phyloP scores from a whole-genome alignment of 2,888 invertebrate genomes.

The Dryobotodes eremita region DNA sequence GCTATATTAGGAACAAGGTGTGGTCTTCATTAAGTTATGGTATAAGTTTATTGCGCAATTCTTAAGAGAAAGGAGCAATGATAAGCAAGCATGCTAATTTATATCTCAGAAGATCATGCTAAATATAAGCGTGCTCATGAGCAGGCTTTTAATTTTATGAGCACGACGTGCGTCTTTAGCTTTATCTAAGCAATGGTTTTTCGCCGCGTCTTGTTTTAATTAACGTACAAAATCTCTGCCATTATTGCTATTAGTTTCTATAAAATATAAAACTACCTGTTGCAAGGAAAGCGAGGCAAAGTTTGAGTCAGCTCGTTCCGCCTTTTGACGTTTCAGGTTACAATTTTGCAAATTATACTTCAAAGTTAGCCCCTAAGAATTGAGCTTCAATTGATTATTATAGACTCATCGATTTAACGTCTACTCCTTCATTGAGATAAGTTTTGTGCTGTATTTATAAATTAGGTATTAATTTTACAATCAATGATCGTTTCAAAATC shows the following conservation, averaged over 20 bases:
- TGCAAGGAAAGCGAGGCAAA: conserved; percentile 49
- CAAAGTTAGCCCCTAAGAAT: conserved; percentile 41
- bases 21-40: no score
- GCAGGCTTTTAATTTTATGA: background rate
- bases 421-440: background rate
- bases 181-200: background rate
- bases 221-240: background rate
- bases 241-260: conserved; percentile 17
- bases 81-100: background rate
- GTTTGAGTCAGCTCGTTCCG: conserved; percentile 46
- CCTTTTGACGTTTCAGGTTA: conserved; percentile 51
- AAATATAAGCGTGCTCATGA: background rate
- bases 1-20: no score
- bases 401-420: conserved; percentile 35
- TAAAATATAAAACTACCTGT: conserved; percentile 58
- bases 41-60: no score
- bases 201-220: no score
- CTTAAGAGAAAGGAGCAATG: background rate
- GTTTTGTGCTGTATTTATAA: background rate
- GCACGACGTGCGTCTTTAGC: background rate
- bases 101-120: background rate
- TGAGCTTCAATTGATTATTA: conserved; percentile 38
- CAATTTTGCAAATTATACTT: conserved; percentile 58
- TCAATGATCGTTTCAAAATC: background rate
- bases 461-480: background rate